Evolutionary conservation across 2,797 vertebrate species (phyloP).

Genomic region (Hozukius guyotensis): DNA sequence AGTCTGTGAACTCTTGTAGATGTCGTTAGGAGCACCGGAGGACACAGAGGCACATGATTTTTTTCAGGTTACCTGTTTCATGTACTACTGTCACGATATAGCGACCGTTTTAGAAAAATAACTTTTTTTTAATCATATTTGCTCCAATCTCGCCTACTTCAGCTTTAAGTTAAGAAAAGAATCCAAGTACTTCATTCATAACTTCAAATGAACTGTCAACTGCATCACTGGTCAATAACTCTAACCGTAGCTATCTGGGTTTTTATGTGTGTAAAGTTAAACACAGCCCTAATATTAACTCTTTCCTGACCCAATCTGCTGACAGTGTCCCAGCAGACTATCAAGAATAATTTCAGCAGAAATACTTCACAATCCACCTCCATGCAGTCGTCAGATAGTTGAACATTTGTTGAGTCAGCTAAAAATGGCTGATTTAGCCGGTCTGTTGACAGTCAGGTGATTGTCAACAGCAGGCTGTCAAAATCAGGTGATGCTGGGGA

Average conservation of each 20-base stretch:
- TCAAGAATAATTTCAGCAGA: background rate
- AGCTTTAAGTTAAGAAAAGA: background rate
- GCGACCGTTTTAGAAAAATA: too few species aligned
- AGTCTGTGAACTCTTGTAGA: too few species aligned
- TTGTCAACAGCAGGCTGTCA: background rate
- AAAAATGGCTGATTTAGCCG: background rate
- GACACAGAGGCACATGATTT: too few species aligned
- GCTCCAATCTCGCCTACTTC: too few species aligned
- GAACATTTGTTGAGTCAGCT: background rate
- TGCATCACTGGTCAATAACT: background rate
- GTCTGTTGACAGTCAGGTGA: background rate
- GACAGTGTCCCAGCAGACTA: background rate
- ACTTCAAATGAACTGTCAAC: background rate
- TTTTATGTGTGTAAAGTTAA: background rate
- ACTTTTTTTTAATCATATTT: too few species aligned
- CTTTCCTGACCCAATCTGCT: background rate
- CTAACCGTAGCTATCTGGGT: background rate
- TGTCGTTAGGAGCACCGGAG: too few species aligned
- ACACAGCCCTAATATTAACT: background rate
- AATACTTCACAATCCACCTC: background rate
- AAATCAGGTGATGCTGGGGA: background rate
- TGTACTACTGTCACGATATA: too few species aligned
- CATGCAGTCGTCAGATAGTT: background rate
- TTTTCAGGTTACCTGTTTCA: too few species aligned
- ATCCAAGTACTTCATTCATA: background rate